Base-by-base conservation (phyloP, 2,888 invertebrate genomes). In the Yponomeuta malinellus region DNA sequence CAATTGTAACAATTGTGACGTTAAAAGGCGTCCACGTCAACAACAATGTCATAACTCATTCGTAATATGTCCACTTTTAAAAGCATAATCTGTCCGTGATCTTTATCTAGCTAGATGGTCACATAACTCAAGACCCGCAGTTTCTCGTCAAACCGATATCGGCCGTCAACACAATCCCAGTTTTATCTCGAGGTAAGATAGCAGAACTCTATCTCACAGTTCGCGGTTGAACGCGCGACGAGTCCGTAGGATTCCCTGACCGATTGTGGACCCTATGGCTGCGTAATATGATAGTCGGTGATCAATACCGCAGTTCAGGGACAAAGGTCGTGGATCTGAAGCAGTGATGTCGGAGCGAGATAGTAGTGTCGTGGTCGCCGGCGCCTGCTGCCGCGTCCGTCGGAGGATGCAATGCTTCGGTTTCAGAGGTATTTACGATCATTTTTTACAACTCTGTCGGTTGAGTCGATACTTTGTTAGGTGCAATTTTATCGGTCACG, bases 341-440 rank as follows among this genome's bases (percentile, higher is more conserved):
- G 81, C 80, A 29, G 43, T 10, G 77, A 90, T 90, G 91, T 87
- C 89, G 76, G 90, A 89, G 76, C 83, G 86, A 76, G 91, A 91
- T 82, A 85, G 79, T 78, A 90, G 89, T 85, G 79, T 86, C 73
- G 82, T 79, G 73, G 82, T 81, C 73, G 80, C 75, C 73, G 85
- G 88, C 76, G 83, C 87, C 64, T 92, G 91, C 77, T 91, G 91
- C 77, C 90, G 90, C 79, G 85, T 88, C 85, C 90, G 91, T 75
- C 79, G 90, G 67, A 90, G 85, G 77, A 91, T 92, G 89, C 90
- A 89, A 85, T 92, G 92, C 79, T 92, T 92, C 75, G 90, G 90
- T 82, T 86, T 90, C 79, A 83, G 88, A 80, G 91, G 91, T 92
- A 88, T 70, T 23, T 63, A 70, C 33, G 23, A 52, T 23, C n/a